Base-by-base conservation (phyloP, 2,113 vertebrate genomes). In the Bettongia penicillata region DNA sequence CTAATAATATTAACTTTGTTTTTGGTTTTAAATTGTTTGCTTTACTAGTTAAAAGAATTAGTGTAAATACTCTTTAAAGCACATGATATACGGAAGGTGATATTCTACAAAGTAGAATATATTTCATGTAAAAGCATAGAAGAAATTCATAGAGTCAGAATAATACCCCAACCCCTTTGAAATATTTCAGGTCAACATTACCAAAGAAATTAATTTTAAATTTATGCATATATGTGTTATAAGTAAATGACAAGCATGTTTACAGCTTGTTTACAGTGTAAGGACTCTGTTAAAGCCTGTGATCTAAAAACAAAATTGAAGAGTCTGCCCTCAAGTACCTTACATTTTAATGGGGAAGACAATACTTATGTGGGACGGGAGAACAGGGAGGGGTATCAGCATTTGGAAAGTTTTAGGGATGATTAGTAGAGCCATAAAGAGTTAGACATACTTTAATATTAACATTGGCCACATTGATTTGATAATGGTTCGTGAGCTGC, bases 31-130 rank as follows among this genome's bases (percentile, higher is more conserved):
- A 91, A 8, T 4, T 22, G 37, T 26, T 92, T 53, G 25, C 51
- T 93, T 92, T 68, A 25, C 8, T 93, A 3, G 23, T 92, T 93
- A 43, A 53, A 92, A 90, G 19, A 92, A 91, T 6, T 93, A 91
- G 90, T 90, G 11, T 57, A 91, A 95, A 47, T 3, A 90, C 9
- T 1, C 49, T 90, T 90, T 50, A 94, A 94, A 51, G 0, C 49
- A 53, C 10, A 89, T 49, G 53, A 68, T 50, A 49, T 49, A 48
- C 51, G 31, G 25, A 26, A 50, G 24, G 19, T 90, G 90, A 0
- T 16, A 90, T 90, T 90, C n/a, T 37, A 61, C 5, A 89, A 53
- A 91, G 51, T 52, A 84, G 6, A 2, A 31, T 51, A 9, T 10
- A 51, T 5, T 92, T 90, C 53, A 26, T 84, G 3, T 93, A 95